phyloP scores from a whole-genome alignment of 2,113 vertebrate species.

The Trematocara stigmaticum region DNA sequence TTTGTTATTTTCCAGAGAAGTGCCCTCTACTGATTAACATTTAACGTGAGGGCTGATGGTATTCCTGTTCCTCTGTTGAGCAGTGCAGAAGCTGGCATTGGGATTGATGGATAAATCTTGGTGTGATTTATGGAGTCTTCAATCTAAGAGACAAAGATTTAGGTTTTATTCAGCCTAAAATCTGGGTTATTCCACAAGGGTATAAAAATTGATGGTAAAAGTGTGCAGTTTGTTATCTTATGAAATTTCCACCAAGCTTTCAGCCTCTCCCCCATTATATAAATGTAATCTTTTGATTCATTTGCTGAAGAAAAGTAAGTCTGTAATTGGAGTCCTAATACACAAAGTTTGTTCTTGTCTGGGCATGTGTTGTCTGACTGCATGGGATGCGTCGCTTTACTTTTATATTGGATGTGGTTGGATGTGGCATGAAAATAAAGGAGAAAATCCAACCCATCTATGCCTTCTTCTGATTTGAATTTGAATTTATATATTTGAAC shows the following conservation, averaged over 20 bases:
- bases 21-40: background rate
- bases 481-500: background rate
- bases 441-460: background rate
- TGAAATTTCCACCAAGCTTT: background rate
- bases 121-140: background rate
- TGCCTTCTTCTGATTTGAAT: background rate
- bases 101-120: background rate
- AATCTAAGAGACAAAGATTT: background rate
- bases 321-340: background rate
- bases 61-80: background rate
- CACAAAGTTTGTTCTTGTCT: background rate
- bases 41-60: background rate
- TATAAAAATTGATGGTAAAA: background rate
- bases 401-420: background rate
- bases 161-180: background rate
- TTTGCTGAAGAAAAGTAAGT: background rate
- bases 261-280: background rate
- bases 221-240: background rate
- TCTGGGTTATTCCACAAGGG: background rate
- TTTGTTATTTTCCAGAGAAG: background rate
- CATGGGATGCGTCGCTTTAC: background rate
- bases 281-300: background rate
- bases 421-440: background rate
- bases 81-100: background rate
- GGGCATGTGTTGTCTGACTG: background rate